Evolutionary conservation across 1,140 invertebrate species (phyloP), one percentile per base, ranked within the genome.

Genomic region (Drosophila murphyi): DNA sequence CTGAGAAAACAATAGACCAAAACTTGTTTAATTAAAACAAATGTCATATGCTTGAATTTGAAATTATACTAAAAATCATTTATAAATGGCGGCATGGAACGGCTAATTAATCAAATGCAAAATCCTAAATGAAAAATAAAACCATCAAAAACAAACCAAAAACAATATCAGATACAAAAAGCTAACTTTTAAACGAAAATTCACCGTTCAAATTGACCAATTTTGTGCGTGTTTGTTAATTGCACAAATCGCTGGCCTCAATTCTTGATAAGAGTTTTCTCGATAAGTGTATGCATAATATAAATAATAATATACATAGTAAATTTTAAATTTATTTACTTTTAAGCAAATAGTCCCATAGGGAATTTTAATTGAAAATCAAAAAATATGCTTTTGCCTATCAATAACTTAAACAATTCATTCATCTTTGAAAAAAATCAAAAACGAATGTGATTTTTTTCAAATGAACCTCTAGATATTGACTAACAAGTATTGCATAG

Each of bases 41-140:
- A 65, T 48, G 54, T 61, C 64, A 51, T 12, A 52, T 41, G 51
- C 64, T 70, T 41, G 57, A 35, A 77, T 77, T 87, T 88, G 74
- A 86, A 80, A 85, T 85, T 80, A 71, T 73, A 76, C 76, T 80
- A 71, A 74, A 78, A 83, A 72, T 72, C 69, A 72, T 71, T 87
- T 80, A 88, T 87, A 80, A 78, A 87, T 88, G 82, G 72, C 79
- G 61, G 88, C 72, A 88, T 48, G 72, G 77, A 83, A 39, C 73
- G 76, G 76, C 72, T 87, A 87, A 87, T 87, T 87, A 87, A 87
- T 87, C 82, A 87, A 89, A 87, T 87, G 76, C 82, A 87, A 79
- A 78, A 69, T 59, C 47, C 35, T n/a, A 56, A 35, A 61, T 57
- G 60, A 75, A 78, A 37, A 67, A 78, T 70, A 48, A 56, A 64